Percentiles rank a stretch among this genome's conserved stretches.
phyloP scores from a whole-genome alignment of 2,797 vertebrate genomes.

The Hyperoplus immaculatus region DNA sequence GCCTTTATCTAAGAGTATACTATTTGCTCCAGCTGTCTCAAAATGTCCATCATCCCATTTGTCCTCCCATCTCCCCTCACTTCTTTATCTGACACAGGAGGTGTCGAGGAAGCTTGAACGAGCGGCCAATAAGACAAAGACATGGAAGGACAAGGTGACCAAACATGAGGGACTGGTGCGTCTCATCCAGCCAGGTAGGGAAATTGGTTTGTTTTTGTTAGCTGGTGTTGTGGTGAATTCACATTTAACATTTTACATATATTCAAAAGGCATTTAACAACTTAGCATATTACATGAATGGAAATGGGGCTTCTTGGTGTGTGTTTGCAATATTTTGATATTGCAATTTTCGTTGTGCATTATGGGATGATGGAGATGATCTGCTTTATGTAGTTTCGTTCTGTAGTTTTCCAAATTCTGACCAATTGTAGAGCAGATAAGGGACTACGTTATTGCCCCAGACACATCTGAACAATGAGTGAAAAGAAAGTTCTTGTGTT shows the following conservation, averaged over 20 bases:
- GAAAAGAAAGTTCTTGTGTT: too few species aligned
- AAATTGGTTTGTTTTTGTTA: not conserved
- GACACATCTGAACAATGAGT: too few species aligned
- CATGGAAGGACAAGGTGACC: constrained; percentile 95
- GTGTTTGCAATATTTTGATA: not conserved
- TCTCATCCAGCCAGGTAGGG: constrained; percentile 94
- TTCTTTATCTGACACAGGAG: constrained; percentile 78
- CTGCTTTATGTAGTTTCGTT: too few species aligned
- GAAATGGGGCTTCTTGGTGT: not conserved
- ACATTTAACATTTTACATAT: not conserved
- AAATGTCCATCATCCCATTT: not conserved
- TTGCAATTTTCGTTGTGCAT: not conserved
- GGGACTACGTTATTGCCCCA: too few species aligned
- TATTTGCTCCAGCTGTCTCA: not conserved
- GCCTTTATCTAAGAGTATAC: too few species aligned
- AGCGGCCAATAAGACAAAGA: constrained; percentile 91
- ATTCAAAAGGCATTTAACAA: not conserved
- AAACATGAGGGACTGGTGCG: constrained; percentile 94
- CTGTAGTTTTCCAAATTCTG: too few species aligned
- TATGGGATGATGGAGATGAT: too few species aligned
- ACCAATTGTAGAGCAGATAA: too few species aligned
- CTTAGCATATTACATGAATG: not conserved
- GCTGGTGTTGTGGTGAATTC: not conserved
- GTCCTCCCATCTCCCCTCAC: not conserved
- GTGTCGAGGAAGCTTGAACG: constrained; percentile 91